Conservation (phyloP, 2,797 vertebrate genomes). For the Galagoides demidoff region DNA sequence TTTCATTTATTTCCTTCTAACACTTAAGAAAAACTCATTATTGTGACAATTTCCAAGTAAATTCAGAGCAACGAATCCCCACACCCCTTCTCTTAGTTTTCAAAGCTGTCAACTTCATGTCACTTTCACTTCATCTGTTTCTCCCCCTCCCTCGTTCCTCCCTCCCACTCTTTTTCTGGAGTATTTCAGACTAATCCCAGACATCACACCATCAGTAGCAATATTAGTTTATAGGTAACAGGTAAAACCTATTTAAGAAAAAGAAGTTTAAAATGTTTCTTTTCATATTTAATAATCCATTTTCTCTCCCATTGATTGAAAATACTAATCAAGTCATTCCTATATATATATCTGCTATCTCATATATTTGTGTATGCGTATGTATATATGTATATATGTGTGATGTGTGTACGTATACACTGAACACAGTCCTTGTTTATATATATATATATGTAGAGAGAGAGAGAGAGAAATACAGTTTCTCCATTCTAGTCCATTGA, state of each 20-base stretch:
- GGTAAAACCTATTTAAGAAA: neutral
- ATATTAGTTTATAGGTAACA: neutral
- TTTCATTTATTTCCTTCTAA: conserved; percentile 7
- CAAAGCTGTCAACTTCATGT: neutral
- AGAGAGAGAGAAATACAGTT: neutral
- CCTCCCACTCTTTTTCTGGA: neutral
- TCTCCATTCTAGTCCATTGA: neutral
- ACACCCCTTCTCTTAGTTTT: neutral
- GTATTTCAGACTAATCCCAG: neutral
- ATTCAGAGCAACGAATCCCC: neutral
- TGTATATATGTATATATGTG: neutral
- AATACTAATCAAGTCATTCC: neutral
- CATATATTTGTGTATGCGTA: neutral
- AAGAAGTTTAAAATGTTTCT: neutral
- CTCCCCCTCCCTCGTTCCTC: too few relatives aligned
- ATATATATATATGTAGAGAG: too few relatives aligned
- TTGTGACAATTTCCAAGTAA: conserved; percentile 25
- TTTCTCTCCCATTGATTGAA: neutral
- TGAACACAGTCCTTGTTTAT: too few relatives aligned
- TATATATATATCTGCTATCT: neutral
- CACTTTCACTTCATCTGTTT: neutral
- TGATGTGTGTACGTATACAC: too few relatives aligned
- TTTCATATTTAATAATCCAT: conserved; percentile 4
- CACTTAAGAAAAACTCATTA: neutral
- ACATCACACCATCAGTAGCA: neutral